These are phyloP conservation scores for Pollachius pollachius DNA, from an alignment of 2,113 vertebrate species.

Conservation along the genomic window DNA sequence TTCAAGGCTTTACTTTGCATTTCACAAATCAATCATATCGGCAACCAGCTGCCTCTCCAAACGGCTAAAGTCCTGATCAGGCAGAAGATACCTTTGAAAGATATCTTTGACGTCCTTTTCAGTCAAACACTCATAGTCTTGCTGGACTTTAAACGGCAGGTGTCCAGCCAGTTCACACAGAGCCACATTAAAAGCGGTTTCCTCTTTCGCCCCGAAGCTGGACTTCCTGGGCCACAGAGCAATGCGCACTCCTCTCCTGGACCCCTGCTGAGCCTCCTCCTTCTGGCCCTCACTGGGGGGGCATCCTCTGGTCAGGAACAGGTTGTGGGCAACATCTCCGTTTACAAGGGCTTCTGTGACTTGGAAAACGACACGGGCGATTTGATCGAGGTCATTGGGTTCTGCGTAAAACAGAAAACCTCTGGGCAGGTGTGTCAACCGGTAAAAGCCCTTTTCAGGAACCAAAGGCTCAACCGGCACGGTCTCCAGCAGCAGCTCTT, in stretches of 20 bases:
- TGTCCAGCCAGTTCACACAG: slow-evolving; percentile 91
- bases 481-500: slow-evolving; percentile 76
- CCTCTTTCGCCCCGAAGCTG: slow-evolving; percentile 81
- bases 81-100: slow-evolving; percentile 74
- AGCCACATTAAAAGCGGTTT: slow-evolving; percentile 84
- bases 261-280: not conserved
- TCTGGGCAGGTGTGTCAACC: slow-evolving; percentile 67
- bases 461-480: slow-evolving; percentile 63
- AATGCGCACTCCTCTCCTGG: slow-evolving; percentile 75
- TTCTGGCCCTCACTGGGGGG: slow-evolving; percentile 45
- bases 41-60: slow-evolving; percentile 69
- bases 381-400: slow-evolving; percentile 39
- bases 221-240: slow-evolving; percentile 82
- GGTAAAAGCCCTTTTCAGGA: slow-evolving; percentile 58
- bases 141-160: slow-evolving; percentile 78
- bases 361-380: slow-evolving; percentile 64
- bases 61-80: slow-evolving; percentile 63
- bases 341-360: slow-evolving; percentile 75
- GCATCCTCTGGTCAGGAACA: slow-evolving; percentile 83
- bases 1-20: too few relatives aligned
- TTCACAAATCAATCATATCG: slow-evolving; percentile 48
- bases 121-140: slow-evolving; percentile 72
- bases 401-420: slow-evolving; percentile 83
- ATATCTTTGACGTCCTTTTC: slow-evolving; percentile 72
- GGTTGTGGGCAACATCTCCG: slow-evolving; percentile 81